Evolutionary conservation across 2,113 vertebrate genomes (phyloP).

Genomic region (Mugil cephalus): DNA sequence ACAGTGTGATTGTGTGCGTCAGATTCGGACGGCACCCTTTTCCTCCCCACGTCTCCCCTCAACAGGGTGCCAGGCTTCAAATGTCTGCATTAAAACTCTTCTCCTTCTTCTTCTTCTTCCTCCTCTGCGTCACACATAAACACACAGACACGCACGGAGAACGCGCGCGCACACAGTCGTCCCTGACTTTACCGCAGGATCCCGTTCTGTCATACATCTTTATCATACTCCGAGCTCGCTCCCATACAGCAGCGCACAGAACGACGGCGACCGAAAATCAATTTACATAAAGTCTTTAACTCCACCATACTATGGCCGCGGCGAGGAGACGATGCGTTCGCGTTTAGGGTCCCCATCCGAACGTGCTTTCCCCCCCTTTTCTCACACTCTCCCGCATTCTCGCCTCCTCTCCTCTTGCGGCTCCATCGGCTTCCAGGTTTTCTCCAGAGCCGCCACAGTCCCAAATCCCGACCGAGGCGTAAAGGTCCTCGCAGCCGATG

Average conservation of each 20-base stretch:
- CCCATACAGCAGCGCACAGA: slow-evolving; percentile 29
- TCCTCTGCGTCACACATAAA: slow-evolving; percentile 25
- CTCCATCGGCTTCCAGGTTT: slow-evolving; percentile 23
- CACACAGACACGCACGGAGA: slow-evolving; percentile 8
- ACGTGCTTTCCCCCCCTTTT: slow-evolving; percentile 1
- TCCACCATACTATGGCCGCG: slow-evolving; percentile 42
- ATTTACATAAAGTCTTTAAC: slow-evolving; percentile 50
- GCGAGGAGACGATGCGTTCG: slow-evolving; percentile 36
- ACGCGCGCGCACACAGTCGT: slow-evolving; percentile 19
- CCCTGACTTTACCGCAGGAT: slow-evolving; percentile 80
- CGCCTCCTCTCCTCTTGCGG: slow-evolving; percentile 24
- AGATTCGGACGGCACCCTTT: slow-evolving; percentile 20
- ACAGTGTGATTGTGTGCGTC: slow-evolving; percentile 30
- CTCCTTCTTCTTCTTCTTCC: slow-evolving; percentile 51
- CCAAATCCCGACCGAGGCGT: slow-evolving; percentile 43
- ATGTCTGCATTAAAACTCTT: slow-evolving; percentile 62
- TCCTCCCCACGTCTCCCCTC: slow-evolving; percentile 27
- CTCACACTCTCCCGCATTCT: slow-evolving; percentile 29
- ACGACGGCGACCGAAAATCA: slow-evolving; percentile 20
- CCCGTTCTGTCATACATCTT: slow-evolving; percentile 68
- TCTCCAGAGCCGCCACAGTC: slow-evolving; percentile 46
- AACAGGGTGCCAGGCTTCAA: slow-evolving; percentile 55
- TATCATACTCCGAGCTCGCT: slow-evolving; percentile 49
- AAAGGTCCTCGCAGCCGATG: slow-evolving; percentile 59
- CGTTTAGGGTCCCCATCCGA: slow-evolving; percentile 28